These are phyloP conservation scores for Isichthys henryi DNA, from an alignment of 2,113 vertebrate genomes.

Conservation along the genomic window DNA sequence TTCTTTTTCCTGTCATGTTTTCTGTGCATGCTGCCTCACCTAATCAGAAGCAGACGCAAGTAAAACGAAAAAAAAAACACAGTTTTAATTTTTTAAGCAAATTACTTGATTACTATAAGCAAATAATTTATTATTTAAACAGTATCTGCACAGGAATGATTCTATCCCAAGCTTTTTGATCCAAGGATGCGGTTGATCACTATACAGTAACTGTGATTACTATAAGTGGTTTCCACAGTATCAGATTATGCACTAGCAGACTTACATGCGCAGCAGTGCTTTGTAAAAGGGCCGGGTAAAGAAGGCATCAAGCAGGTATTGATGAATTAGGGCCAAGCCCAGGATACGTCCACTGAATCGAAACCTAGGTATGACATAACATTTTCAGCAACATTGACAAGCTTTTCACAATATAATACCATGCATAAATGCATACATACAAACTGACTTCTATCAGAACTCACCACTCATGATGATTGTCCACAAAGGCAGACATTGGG, in stretches of 20 bases:
- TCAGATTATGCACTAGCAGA: constrained; percentile 18
- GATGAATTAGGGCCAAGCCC: constrained; percentile 92
- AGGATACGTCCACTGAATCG: constrained; percentile 95
- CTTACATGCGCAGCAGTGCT: constrained; percentile 95
- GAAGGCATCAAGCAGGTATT: constrained; percentile 96
- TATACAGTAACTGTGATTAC: too few species aligned
- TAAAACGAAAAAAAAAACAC: too few species aligned
- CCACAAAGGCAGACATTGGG: constrained; percentile 98
- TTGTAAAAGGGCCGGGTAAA: constrained; percentile 98
- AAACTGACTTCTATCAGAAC: constrained; percentile 17
- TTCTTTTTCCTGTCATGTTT: too few species aligned
- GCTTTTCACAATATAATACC: not conserved
- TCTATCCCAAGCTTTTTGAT: too few species aligned
- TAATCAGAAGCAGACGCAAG: too few species aligned
- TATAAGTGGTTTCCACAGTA: too few species aligned
- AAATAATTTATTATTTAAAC: too few species aligned
- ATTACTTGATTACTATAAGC: too few species aligned
- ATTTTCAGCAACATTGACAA: not conserved
- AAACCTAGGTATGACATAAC: constrained; percentile 67
- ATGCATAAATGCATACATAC: not conserved
- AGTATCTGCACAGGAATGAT: too few species aligned
- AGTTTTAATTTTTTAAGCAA: too few species aligned
- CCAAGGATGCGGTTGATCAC: too few species aligned
- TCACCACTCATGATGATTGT: constrained; percentile 99
- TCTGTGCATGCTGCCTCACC: too few species aligned